Evolutionary conservation across 2,797 vertebrate species (phyloP), one percentile per base, ranked within the genome.

Genomic region (Clarias fuscus): DNA sequence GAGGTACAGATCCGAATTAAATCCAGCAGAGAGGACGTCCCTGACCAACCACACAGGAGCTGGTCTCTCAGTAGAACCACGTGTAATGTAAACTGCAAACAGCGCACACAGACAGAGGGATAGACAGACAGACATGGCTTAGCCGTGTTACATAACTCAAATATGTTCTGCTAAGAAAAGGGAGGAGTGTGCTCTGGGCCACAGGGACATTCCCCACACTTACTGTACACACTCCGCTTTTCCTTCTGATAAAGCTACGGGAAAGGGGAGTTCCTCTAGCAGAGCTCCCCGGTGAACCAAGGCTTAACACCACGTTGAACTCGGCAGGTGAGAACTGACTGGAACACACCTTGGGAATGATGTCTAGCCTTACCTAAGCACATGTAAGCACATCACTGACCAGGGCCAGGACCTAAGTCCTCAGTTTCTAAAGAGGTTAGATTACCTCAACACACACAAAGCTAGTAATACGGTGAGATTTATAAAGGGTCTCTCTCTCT

Each of bases 91-190:
- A 64, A n/a, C 4, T 6, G 27, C 5, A 62, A 75, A 18, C 37
- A 48, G 78, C 2, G 15, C 33, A 65, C 1, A 3, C 59, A 80
- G 22, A 15, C 58, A 79, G 73, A 18, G 2, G 73, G 24, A 4
- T 10, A 59, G 56, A 5, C 53, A 30, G 53, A 17, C 33, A 85
- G 80, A 65, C 82, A 82, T 56, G 83, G 83, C 72, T 88, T 80
- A 86, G 77, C 37, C 58, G 27, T 64, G 75, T 88, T 88, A 88
- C 62, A 72, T 84, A 89, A 90, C 64, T 70, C 48, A 89, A 85
- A 87, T 84, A 88, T 87, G 88, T 84, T 70, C 87, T 87, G 85
- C 75, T 82, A 72, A 72, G 56, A 53, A 61, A 76, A 87, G 76
- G 65, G 73, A 85, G 86, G 67, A 71, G 78, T 33, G 20, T 56